phyloP scores from a whole-genome alignment of 2,888 invertebrate genomes.

The Ormyrus nitidulus region DNA sequence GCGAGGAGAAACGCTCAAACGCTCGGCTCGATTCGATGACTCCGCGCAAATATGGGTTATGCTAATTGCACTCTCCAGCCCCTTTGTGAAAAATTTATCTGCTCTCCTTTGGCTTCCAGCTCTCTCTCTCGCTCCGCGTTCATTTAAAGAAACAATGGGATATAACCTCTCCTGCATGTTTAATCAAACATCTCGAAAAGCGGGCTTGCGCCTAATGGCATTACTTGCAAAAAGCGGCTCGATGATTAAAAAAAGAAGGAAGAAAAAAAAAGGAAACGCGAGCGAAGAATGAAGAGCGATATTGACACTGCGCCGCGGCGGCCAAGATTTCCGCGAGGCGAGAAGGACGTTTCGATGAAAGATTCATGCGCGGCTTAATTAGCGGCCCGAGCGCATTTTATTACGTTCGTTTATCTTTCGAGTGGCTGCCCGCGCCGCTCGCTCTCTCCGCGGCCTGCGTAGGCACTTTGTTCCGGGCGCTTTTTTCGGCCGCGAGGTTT shows the following conservation, averaged over 20 bases:
- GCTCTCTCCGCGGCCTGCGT: background rate
- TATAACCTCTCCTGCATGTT: conserved; percentile 29
- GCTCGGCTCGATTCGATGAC: conserved; percentile 41
- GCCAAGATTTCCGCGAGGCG: conserved; percentile 2
- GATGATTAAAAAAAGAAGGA: background rate
- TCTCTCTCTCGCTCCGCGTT: conserved; percentile 7
- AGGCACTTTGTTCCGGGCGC: no score
- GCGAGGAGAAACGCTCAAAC: no score
- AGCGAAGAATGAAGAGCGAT: conserved; percentile 50
- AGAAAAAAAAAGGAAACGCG: background rate
- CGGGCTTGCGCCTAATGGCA: conserved; percentile 11
- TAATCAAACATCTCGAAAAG: conserved; percentile 52
- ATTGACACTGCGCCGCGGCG: conserved; percentile 48
- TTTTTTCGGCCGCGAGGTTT: no score
- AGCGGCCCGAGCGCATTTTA: conserved; percentile 63
- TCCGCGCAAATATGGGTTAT: conserved; percentile 50
- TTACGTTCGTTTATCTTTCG: conserved; percentile 65
- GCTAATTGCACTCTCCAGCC: conserved; percentile 36
- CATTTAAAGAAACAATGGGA: conserved; percentile 52
- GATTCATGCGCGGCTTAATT: conserved; percentile 69
- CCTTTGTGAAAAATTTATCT: conserved; percentile 50
- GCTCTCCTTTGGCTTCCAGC: conserved; percentile 11
- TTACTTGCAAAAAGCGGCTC: conserved; percentile 16
- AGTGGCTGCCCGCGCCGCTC: conserved; percentile 43
- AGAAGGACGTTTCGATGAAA: conserved; percentile 62